These are phyloP conservation scores for Mobula birostris DNA, from an alignment of 2,113 vertebrate species.

Conservation along the genomic window DNA sequence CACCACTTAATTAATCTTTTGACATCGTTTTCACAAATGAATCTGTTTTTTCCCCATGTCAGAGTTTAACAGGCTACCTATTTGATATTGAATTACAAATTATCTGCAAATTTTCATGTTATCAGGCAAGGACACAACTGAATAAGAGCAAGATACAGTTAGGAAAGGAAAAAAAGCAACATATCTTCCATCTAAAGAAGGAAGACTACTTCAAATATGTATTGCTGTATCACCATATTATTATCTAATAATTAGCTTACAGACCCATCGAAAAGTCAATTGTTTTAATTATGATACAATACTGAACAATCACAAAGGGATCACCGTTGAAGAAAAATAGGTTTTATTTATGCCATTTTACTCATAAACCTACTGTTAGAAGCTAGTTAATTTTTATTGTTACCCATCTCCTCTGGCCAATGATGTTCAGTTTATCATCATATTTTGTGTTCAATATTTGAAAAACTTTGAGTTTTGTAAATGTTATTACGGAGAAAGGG, in stretches of 20 bases:
- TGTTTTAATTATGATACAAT: background rate
- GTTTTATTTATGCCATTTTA: no score
- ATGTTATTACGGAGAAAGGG: no score
- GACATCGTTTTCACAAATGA: background rate
- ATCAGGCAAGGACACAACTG: background rate
- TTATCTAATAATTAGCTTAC: background rate
- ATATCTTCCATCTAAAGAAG: no score
- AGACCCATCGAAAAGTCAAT: background rate
- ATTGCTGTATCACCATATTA: background rate
- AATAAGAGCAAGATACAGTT: background rate
- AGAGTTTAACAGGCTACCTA: background rate
- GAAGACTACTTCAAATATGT: background rate
- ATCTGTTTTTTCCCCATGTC: background rate
- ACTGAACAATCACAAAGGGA: background rate
- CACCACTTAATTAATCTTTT: background rate
- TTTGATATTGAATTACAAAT: background rate
- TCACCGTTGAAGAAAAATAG: background rate
- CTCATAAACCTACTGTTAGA: background rate
- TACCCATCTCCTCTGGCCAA: background rate
- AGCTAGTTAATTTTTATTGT: background rate
- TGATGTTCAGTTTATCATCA: background rate
- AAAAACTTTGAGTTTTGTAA: no score
- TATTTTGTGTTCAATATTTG: background rate
- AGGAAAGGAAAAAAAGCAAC: background rate
- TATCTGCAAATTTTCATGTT: no score